These are phyloP conservation scores for Pseudonaja textilis DNA, from an alignment of 2,113 vertebrate genomes.

Conservation along the genomic window DNA sequence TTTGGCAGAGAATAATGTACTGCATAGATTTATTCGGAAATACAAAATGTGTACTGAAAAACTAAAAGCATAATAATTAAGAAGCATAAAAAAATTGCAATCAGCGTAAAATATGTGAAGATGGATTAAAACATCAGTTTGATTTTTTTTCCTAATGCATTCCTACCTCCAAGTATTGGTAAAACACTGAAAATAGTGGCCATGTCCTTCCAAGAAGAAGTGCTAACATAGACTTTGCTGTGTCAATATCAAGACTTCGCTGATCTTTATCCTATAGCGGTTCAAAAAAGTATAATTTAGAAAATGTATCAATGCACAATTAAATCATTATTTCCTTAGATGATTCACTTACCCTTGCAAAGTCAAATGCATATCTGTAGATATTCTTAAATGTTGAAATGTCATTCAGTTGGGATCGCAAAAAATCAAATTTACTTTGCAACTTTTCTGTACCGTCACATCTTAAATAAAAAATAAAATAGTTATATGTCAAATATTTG, in stretches of 20 bases:
- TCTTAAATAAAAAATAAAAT: constrained; percentile 67
- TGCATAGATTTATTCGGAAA: background rate
- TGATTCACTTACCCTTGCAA: constrained; percentile 85
- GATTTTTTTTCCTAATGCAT: background rate
- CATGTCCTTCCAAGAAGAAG: constrained; percentile 90
- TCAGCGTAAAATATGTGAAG: background rate
- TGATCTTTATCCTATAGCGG: constrained; percentile 88
- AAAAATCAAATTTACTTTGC: constrained; percentile 89
- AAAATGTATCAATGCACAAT: background rate
- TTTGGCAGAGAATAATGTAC: too few relatives aligned
- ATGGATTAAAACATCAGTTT: background rate
- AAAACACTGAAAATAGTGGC: constrained; percentile 92
- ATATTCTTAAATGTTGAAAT: constrained; percentile 90
- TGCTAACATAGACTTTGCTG: constrained; percentile 92
- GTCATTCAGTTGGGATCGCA: constrained; percentile 88
- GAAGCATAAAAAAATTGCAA: background rate
- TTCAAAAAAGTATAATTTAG: constrained; percentile 40
- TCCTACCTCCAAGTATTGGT: constrained; percentile 91
- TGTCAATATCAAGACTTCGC: constrained; percentile 94
- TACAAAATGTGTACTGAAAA: background rate
- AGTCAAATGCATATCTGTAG: constrained; percentile 98
- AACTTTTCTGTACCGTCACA: constrained; percentile 92
- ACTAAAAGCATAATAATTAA: background rate
- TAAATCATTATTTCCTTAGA: background rate
- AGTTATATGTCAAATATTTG: constrained; percentile 27